Percentiles rank a stretch among this genome's conserved stretches.
These are phyloP conservation scores for Zaprionus capensis DNA, from an alignment of 1,140 invertebrate species.

Conservation along the genomic window DNA sequence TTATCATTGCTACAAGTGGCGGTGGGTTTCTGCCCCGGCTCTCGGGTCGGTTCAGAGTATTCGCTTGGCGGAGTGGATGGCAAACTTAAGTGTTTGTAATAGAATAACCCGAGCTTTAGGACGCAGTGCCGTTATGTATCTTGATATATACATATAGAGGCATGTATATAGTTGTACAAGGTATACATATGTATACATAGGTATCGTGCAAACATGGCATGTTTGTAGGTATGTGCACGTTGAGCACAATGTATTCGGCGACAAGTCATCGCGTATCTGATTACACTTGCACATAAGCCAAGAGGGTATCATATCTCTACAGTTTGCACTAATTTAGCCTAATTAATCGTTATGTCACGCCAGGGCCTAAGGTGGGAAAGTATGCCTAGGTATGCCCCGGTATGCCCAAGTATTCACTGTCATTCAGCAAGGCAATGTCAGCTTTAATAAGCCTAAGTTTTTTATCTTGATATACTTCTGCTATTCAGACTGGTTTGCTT, in stretches of 20 bases:
- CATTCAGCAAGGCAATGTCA: not conserved
- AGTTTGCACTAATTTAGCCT: not conserved
- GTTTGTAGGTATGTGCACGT: not conserved
- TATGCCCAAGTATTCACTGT: not conserved
- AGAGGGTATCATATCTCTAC: constrained; percentile 11
- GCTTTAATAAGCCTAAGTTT: not conserved
- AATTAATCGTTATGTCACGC: not conserved
- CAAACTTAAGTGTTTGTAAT: constrained; percentile 34
- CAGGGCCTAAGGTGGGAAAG: not conserved
- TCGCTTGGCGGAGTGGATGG: constrained; percentile 14
- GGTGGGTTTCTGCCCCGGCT: constrained; percentile 8
- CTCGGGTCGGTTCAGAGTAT: constrained; percentile 22
- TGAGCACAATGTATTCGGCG: not conserved
- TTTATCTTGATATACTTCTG: not conserved
- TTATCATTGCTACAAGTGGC: constrained; percentile 23
- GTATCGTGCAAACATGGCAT: not conserved
- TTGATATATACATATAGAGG: not conserved
- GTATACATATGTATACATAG: not conserved
- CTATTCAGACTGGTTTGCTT: not conserved
- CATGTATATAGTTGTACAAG: not conserved
- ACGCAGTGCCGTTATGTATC: not conserved
- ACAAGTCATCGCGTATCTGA: constrained; percentile 25
- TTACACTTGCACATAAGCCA: constrained; percentile 15
- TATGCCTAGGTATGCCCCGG: not conserved
- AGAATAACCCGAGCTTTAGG: constrained; percentile 29